Conservation (phyloP, 1,140 invertebrate genomes). For the Bradysia coprophila region DNA sequence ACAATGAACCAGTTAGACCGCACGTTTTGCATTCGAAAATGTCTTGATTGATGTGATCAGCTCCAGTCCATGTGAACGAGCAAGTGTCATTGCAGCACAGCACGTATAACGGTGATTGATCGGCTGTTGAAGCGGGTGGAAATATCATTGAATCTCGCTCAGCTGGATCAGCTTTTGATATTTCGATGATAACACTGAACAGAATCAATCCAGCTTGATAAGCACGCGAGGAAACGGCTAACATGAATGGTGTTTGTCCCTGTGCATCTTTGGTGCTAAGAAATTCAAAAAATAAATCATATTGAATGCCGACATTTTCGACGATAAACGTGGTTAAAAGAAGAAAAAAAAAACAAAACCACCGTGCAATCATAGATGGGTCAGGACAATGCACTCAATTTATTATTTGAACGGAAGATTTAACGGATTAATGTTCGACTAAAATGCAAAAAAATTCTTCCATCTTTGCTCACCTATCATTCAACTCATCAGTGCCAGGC, state of each 20-base stretch:
- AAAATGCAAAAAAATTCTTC: too few relatives aligned
- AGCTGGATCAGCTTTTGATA: conserved; percentile 41
- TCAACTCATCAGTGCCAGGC: too few relatives aligned
- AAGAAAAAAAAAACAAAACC: too few relatives aligned
- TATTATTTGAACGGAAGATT: too few relatives aligned
- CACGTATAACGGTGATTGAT: conserved; percentile 89
- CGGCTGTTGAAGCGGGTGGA: conserved; percentile 72
- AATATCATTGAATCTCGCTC: conserved; percentile 71
- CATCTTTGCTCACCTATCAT: too few relatives aligned
- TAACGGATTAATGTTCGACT: too few relatives aligned
- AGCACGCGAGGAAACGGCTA: conserved; percentile 79
- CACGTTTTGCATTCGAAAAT: conserved; percentile 99
- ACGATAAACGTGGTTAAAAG: too few relatives aligned
- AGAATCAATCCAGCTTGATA: conserved; percentile 81
- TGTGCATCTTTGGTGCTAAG: conserved; percentile 80
- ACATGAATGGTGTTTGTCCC: conserved; percentile 94
- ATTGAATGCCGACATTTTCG: too few relatives aligned
- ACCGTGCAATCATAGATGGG: too few relatives aligned
- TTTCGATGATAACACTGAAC: conserved; percentile 62
- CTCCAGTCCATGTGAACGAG: conserved; percentile 98
- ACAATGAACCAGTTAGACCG: conserved; percentile 75
- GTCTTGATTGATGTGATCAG: conserved; percentile 98
- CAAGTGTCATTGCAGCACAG: conserved; percentile 98
- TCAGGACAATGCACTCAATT: too few relatives aligned
- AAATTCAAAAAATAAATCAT: too few relatives aligned